Evolutionary conservation across 2,113 vertebrate species (phyloP), one percentile per base, ranked within the genome.

Genomic region (Synchiropus splendidus): DNA sequence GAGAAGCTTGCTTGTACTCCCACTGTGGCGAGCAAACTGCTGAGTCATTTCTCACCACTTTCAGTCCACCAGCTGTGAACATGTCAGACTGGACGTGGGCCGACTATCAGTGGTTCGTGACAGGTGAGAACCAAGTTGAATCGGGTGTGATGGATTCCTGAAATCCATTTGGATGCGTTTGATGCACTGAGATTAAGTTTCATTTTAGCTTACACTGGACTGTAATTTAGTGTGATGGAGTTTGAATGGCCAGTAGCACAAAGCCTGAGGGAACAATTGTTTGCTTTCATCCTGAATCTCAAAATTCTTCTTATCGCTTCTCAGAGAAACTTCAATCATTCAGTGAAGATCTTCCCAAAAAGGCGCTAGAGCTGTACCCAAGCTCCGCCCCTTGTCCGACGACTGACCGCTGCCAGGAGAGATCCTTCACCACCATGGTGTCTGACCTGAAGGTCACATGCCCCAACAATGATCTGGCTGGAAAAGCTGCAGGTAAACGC

Each of bases 371-470:
- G 0, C 54, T 80, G 16, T 87, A 88, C 13, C 73, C 72, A 0
- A 31, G 14, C 27, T 83, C 75, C 0, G 67, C 27, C 1, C 43
- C 1, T 5, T 87, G 85, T 27, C 77, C 81, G 45, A 79, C 61
- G 38, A 31, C 1, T 10, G 67, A 75, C 32, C 77, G 76, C 48
- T 88, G 85, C 33, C 81, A 75, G 1, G 87, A 86, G 75, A 58
- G 79, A 35, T 45, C 72, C 2, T 87, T 73, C 62, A 86, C 81
- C 65, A 86, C 83, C 36, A 83, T 88, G 85, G 78, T 70, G 42
- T 86, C 87, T 0, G 87, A 88, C 71, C 66, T 87, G 62, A 71
- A 81, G 38, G 60, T 12, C 48, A 83, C 74, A 14, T 88, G 87
- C 42, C 86, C 86, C 17, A 80, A 60, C 38, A 77, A 81, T 13